Conservation (phyloP, 1,140 invertebrate genomes). For the Micrasema minimum region DNA sequence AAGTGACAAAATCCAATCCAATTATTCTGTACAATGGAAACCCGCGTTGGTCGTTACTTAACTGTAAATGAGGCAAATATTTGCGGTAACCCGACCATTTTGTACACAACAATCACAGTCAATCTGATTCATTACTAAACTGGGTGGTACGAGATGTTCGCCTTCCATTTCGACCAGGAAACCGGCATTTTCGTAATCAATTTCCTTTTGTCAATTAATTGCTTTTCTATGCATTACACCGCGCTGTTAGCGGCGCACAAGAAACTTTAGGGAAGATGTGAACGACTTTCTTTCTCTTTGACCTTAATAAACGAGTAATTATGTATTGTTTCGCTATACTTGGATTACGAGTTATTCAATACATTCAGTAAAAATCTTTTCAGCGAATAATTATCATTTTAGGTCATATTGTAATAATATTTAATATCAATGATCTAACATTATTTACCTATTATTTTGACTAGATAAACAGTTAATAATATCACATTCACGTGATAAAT, state of each 20-base stretch:
- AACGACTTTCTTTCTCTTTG: conserved; percentile 1
- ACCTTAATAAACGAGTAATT: conserved; percentile 25
- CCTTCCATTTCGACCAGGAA: conserved; percentile 8
- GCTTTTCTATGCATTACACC: conserved; percentile 40
- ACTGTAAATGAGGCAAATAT: conserved; percentile 52
- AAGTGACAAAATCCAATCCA: conserved; percentile 52
- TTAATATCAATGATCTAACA: no score
- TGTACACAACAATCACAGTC: conserved; percentile 45
- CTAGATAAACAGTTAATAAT: no score
- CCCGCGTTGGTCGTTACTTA: conserved; percentile 46
- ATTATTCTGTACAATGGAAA: conserved; percentile 45
- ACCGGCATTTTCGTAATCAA: conserved; percentile 50
- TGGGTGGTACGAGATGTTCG: neutral
- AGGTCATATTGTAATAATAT: no score
- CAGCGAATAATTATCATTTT: neutral
- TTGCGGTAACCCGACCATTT: conserved; percentile 51
- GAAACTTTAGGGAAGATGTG: neutral
- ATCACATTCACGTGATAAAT: no score
- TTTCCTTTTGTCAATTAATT: conserved; percentile 48
- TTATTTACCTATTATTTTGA: no score
- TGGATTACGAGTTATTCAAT: conserved; percentile 13
- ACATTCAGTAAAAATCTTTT: neutral
- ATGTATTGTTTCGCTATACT: conserved; percentile 4
- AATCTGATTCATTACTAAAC: conserved; percentile 45
- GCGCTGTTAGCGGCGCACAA: conserved; percentile 7